Evolutionary conservation across 1,140 invertebrate genomes (phyloP), one percentile per base, ranked within the genome.

Genomic region (Vanessa atalanta): DNA sequence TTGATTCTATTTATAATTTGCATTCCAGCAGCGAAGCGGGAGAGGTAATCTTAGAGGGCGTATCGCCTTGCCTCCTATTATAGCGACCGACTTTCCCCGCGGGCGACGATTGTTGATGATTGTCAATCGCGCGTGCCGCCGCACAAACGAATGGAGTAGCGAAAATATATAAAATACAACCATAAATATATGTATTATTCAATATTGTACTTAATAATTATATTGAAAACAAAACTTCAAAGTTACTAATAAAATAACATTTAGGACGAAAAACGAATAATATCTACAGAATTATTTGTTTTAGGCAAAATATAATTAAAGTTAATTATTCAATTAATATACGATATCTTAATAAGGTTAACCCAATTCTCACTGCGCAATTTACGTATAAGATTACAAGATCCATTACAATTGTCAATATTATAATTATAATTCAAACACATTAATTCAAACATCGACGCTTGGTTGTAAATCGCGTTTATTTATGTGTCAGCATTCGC

Each of bases 51-150:
- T 47, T 69, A 69, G 47, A 60, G 55, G 57, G 53, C 53, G 55
- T 69, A 48, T 55, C 31, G 15, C 66, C 5, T 12, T 47, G 26
- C 15, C 37, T 60, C 53, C 55, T 47, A 69, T 69, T 68, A 60
- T 47, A 48, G 55, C 55, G 67, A 51, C 67, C 67, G 67, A 69
- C 67, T 69, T 69, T 69, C 67, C 53, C 67, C 53, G 53, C 43
- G 43, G 16, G 23, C 50, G 66, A 57, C 66, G 47, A 68, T 31
- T 55, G 43, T 43, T 60, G 67, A 60, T 60, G 16, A 51, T 69
- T 69, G 55, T 60, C 67, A 61, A 26, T 31, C 23, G 57, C 57
- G 57, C 57, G 57, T 61, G 57, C 57, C 31, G 57, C 26, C 12
- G 14, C 31, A 23, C 14, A 61, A 37, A 61, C 14, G 57, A 61